Evolutionary conservation across 1,140 invertebrate species (phyloP), one percentile per base, ranked within the genome.

Genomic region (Pachypsylla venusta): DNA sequence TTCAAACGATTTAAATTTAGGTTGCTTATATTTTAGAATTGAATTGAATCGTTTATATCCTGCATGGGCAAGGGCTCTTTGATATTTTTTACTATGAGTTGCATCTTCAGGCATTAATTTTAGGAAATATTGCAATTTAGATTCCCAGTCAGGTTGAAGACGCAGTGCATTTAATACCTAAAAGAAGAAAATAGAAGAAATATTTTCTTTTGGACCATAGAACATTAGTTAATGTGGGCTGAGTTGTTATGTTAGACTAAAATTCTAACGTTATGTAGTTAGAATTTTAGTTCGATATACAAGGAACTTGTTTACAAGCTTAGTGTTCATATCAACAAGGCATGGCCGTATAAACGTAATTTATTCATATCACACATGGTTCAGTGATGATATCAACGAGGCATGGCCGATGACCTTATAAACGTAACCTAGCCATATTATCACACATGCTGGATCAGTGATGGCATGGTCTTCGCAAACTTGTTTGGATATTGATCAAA

Each of bases 21-120:
- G 22, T 35, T 28, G 60, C 24, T 80, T 72, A 61, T 79, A 81
- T 1, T 70, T 66, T 0, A 75, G 59, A 0, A 82, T 56, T 22
- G 79, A 76, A 61, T 76, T 72, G 0, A 84, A 57, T n/a, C 82
- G 69, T 19, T 76, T 73, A 60, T 77, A 84, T 57, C 77, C 69
- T 1, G 72, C 70, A 1, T 64, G 54, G n/a, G 66, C 48, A 2
- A 64, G 42, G 16, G 60, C 25, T 56, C 58, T 62, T 57, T 65
- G 61, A 58, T 64, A 67, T 20, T 40, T 35, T 58, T 64, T 65
- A 54, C 63, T 63, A 25, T 63, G 59, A 53, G 40, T 7, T n/a
- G 62, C 4, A 22, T 62, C 53, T 2, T 63, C 28, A 7, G 69
- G 63, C 42, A 65, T 2, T 16, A 39, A 26, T 0, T 35, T 16